Evolutionary conservation across 2,888 invertebrate genomes (phyloP), one percentile per base, ranked within the genome.

Genomic region (Pollenia labialis): DNA sequence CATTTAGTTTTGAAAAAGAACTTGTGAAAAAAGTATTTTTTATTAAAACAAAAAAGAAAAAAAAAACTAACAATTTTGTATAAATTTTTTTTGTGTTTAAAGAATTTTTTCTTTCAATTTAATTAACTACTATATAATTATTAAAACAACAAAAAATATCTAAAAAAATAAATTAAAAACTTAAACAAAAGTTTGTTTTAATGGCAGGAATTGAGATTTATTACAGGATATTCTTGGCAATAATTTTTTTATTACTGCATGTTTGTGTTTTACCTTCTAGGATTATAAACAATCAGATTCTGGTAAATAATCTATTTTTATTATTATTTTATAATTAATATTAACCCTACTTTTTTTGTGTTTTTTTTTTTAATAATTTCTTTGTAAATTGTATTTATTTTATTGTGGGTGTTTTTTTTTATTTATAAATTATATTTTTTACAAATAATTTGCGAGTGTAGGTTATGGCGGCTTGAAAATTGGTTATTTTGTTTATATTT

Each of bases 151-250:
- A 44, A 69, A 54, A 69, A 62, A 81, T 48, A 75, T 54, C 62
- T 69, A 44, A 69, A 81, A 81, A 69, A 82, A 82, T 82, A 82
- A 82, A 84, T 71, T 82, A 75, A 56, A 82, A 85, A 86, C 66
- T 74, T 80, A 58, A 74, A 79, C 68, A 87, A 84, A 48, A 64
- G 71, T 81, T 83, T 87, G 85, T 88, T 87, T 87, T 84, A 87
- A 83, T 84, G 54, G 4, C 14, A 81, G 80, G 60, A 71, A 32
- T 58, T 74, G 12, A n/a, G 18, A 9, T 8, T 11, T n/a, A 48
- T 32, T 62, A 32, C 7, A 64, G 40, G 54, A 9, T 50, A 48
- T 40, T 54, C 4, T 40, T 32, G 23, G 54, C 32, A n/a, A 16
- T 16, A 54, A 11, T 66, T 69, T 69, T 62, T 50, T 60, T 48